Conservation (phyloP, 1,140 invertebrate genomes). For the Trichonephila clavipes region DNA sequence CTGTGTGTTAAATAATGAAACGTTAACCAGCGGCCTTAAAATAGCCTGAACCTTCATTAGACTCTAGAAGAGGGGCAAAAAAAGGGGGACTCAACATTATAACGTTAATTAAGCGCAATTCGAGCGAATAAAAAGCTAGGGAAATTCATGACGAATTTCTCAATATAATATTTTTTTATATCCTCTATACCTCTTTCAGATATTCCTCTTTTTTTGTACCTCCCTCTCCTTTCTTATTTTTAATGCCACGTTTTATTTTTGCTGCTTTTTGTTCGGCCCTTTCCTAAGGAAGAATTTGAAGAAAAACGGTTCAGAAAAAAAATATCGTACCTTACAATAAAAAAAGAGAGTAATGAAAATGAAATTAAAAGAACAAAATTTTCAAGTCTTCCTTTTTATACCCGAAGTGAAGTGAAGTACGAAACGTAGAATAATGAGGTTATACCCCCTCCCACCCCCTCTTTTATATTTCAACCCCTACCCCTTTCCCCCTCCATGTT, state of each 20-base stretch:
- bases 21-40: slow-evolving; percentile 6
- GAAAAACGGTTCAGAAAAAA: slow-evolving; percentile 1
- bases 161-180: not conserved
- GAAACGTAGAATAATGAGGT: slow-evolving; percentile 75
- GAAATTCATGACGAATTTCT: slow-evolving; percentile 72
- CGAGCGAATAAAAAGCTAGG: slow-evolving; percentile 59
- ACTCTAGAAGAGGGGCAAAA: not conserved
- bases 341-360: slow-evolving; percentile 64
- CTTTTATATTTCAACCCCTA: slow-evolving; percentile 39
- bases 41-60: slow-evolving; percentile 30
- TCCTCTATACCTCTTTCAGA: not conserved
- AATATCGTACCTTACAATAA: slow-evolving; percentile 10
- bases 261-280: not conserved
- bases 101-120: slow-evolving; percentile 75
- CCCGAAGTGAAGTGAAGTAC: slow-evolving; percentile 53
- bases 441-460: slow-evolving; percentile 27
- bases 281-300: slow-evolving; percentile 13
- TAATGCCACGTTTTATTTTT: slow-evolving; percentile 37
- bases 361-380: slow-evolving; percentile 76
- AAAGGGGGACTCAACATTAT: slow-evolving; percentile 19
- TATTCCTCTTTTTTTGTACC: not conserved
- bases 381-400: slow-evolving; percentile 36
- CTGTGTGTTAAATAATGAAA: not conserved
- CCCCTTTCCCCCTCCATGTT: slow-evolving; percentile 46
- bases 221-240: not conserved